Conservation (phyloP, 1,140 invertebrate species). For the Scaptodrosophila lebanonensis region DNA sequence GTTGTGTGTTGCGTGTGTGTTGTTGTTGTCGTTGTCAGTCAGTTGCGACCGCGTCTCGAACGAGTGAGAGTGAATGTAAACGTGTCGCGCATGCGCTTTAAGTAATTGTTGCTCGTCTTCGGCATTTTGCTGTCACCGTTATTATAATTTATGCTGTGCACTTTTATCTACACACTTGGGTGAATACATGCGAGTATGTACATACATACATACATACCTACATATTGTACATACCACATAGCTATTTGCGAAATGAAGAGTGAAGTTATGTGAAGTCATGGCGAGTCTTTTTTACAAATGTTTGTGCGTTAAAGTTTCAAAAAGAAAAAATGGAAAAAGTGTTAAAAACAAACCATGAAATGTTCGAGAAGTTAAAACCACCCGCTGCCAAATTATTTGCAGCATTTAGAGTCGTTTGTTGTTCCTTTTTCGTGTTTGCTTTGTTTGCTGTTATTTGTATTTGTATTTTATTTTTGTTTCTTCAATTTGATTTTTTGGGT, state of each 20-base stretch:
- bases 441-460: constrained; percentile 24
- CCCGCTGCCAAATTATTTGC: constrained; percentile 14
- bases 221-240: too few species aligned
- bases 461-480: constrained; percentile 27
- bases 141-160: constrained; percentile 43
- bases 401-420: constrained; percentile 14
- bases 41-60: constrained; percentile 7
- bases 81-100: constrained; percentile 64
- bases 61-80: constrained; percentile 68
- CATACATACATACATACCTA: too few species aligned
- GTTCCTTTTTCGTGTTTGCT: constrained; percentile 20
- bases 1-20: constrained; percentile 19
- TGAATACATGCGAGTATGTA: too few species aligned
- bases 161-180: constrained; percentile 38
- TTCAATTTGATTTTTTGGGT: constrained; percentile 22
- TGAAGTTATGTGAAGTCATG: constrained; percentile 34
- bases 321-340: constrained; percentile 22
- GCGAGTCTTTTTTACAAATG: constrained; percentile 42
- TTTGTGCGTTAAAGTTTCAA: constrained; percentile 35
- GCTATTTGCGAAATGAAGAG: constrained; percentile 54
- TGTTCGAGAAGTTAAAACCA: constrained; percentile 27
- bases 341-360: constrained; percentile 22
- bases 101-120: constrained; percentile 6
- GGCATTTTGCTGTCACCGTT: constrained; percentile 52
- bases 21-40: constrained; percentile 21